Evolutionary conservation across 2,888 invertebrate species (phyloP).

Genomic region (Metellina segmentata): DNA sequence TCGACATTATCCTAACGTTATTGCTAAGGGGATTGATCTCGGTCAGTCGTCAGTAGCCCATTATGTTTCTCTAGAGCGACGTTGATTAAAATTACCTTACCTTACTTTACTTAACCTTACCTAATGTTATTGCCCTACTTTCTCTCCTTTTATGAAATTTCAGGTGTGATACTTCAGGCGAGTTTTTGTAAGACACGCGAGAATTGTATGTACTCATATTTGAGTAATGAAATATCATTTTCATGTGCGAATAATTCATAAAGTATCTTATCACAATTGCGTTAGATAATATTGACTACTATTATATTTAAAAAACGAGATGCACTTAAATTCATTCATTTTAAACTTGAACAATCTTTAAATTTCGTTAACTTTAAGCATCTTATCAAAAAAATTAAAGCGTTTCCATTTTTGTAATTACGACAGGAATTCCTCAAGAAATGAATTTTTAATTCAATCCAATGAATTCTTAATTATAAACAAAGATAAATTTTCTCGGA

Average conservation of each 20-base stretch:
- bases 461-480: conserved; percentile 60
- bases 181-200: conserved; percentile 28
- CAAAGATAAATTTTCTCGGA: conserved; percentile 1
- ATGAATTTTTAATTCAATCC: conserved; percentile 1
- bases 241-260: too few relatives aligned
- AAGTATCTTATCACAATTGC: too few relatives aligned
- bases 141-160: conserved; percentile 16
- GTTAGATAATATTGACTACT: too few relatives aligned
- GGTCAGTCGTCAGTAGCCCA: too few relatives aligned
- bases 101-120: too few relatives aligned
- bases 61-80: too few relatives aligned
- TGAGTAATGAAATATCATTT: too few relatives aligned
- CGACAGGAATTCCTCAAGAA: not conserved
- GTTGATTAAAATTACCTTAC: too few relatives aligned
- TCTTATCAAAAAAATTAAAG: not conserved
- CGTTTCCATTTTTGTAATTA: not conserved
- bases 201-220: too few relatives aligned
- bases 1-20: conserved; percentile 44
- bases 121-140: conserved; percentile 60
- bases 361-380: not conserved
- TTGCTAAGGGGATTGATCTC: too few relatives aligned
- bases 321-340: too few relatives aligned
- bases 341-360: not conserved
- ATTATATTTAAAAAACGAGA: too few relatives aligned
- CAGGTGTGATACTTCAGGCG: conserved; percentile 1